phyloP scores from a whole-genome alignment of 64 coral and sea anemone species.

The Platygyra sinensis region DNA sequence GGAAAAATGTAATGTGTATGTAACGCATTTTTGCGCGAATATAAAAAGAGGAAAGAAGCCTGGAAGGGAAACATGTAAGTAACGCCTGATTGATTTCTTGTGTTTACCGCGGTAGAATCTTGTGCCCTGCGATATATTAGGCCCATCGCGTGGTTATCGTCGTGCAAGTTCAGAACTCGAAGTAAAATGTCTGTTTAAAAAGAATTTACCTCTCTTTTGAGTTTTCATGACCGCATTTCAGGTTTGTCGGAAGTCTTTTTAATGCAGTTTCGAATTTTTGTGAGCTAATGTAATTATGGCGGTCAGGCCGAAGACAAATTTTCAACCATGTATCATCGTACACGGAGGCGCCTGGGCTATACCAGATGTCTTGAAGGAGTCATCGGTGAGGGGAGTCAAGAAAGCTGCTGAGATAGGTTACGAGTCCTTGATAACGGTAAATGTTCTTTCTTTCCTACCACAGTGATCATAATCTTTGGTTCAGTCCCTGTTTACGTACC shows the following conservation, averaged over 20 bases:
- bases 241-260: too few species aligned
- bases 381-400: conserved; percentile 64
- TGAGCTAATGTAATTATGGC: neutral
- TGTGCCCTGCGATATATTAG: too few species aligned
- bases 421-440: conserved; percentile 69
- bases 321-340: conserved; percentile 80
- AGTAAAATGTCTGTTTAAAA: too few species aligned
- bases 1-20: too few species aligned
- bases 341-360: conserved; percentile 89
- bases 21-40: too few species aligned
- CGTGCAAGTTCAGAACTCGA: too few species aligned
- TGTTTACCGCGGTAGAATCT: too few species aligned
- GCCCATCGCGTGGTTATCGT: too few species aligned
- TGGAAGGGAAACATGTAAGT: neutral
- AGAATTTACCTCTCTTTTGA: neutral
- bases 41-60: neutral
- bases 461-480: too few species aligned
- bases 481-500: too few species aligned
- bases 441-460: neutral
- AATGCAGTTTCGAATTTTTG: too few species aligned
- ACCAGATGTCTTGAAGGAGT: conserved; percentile 59
- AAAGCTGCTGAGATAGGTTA: conserved; percentile 68
- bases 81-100: conserved; percentile 5
- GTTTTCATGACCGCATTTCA: too few species aligned
- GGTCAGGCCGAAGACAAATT: neutral